A percentile compares a stretch with the other conserved stretches of the same genome.
These are phyloP conservation scores for Motacilla alba DNA, from an alignment of 2,113 vertebrate species.

Conservation along the genomic window DNA sequence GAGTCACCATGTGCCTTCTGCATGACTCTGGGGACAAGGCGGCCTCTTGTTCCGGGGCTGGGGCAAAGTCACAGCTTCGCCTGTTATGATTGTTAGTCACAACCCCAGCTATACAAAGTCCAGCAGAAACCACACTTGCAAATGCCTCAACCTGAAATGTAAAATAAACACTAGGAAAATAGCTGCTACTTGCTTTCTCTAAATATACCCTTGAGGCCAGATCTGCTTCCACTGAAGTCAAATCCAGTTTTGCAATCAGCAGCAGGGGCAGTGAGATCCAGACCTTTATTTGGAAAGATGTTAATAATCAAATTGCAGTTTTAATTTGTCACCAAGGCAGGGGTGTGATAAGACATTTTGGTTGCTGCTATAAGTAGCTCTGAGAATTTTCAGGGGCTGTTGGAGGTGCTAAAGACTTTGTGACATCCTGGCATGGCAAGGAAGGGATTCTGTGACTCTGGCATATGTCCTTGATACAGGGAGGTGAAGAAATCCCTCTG, in stretches of 20 bases:
- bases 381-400: not conserved
- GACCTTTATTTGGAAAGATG: slow-evolving; percentile 4
- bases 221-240: not conserved
- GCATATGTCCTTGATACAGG: not conserved
- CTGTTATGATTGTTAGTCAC: slow-evolving; percentile 42
- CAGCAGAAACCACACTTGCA: slow-evolving; percentile 14
- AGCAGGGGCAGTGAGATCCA: not conserved
- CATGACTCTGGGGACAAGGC: slow-evolving; percentile 37
- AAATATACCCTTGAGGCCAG: not conserved
- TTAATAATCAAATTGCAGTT: slow-evolving; percentile 30
- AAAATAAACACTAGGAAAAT: slow-evolving; percentile 45
- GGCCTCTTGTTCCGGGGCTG: slow-evolving; percentile 34
- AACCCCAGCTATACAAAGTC: slow-evolving; percentile 15
- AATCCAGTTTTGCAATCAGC: not conserved
- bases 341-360: slow-evolving; percentile 19
- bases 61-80: not conserved
- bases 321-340: slow-evolving; percentile 48
- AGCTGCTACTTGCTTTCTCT: slow-evolving; percentile 27
- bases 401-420: slow-evolving; percentile 36
- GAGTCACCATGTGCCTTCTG: slow-evolving; percentile 33
- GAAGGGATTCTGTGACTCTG: slow-evolving; percentile 6
- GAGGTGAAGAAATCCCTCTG: slow-evolving; percentile 49
- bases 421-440: not conserved
- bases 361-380: slow-evolving; percentile 22
- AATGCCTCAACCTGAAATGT: slow-evolving; percentile 48